Base-by-base conservation (phyloP, 2,797 vertebrate genomes). In the Sebastes taczanowskii region DNA sequence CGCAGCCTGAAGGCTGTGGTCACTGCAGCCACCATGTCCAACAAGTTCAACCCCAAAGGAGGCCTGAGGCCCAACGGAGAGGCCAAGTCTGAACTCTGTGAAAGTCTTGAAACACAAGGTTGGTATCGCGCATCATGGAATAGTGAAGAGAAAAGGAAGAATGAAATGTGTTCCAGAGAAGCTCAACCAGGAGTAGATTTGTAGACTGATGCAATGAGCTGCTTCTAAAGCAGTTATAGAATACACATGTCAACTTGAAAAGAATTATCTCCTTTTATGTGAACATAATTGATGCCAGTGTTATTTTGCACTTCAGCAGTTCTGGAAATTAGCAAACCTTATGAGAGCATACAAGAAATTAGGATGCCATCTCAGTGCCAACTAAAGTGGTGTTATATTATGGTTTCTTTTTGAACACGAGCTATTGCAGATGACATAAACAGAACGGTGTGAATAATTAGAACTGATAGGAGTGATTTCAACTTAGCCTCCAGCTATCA, bases 1-100 rank as follows among this genome's bases (percentile, higher is more conserved):
- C 96, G 98, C 81, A 99, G 98, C 90, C 97, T 99, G 91, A 99
- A 98, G 91, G 97, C 98, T 0, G 97, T 99, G 82, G 98, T 98
- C 92, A 99, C 98, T 0, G 98, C 98, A 0, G 98, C 98, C 86
- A 97, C 98, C 88, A 99, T 99, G 97, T 97, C 97, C 94, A 99
- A 98, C 96, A 99, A 99, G 95, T 98, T 99, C 95, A 98, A 97
- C 30, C 97, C 97, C 89, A 99, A 98, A 88, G 97, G 97, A 64
- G 92, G 96, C 83, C 96, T 98, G 91, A 95, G 98, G 79, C 98
- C 98, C 89, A 99, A 99, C 0, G 98, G 98, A 23, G 98, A 99
- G 88, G 98, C 98, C 93, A 98, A 98, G 92, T 98, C 98, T 0
- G 98, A 99, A 91, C 96, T 99, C 85, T 99, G 98, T 3, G 98